These are phyloP conservation scores for Cisticola juncidis DNA, from an alignment of 2,113 vertebrate species.

Conservation along the genomic window DNA sequence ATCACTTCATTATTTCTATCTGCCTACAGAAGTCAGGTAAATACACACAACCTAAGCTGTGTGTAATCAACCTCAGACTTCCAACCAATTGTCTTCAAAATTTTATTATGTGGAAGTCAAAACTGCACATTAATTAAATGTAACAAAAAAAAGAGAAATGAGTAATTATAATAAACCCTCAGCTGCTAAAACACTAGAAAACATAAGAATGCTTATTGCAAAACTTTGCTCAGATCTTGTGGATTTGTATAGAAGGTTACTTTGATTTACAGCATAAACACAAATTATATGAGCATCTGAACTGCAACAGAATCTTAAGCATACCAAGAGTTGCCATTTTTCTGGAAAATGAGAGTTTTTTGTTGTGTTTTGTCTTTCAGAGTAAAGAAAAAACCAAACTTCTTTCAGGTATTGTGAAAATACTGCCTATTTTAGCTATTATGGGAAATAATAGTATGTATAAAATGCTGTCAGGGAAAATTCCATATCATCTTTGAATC, in stretches of 20 bases:
- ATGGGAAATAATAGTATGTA: slow-evolving; percentile 2
- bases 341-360: not conserved
- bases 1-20: not conserved
- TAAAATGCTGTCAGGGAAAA: slow-evolving; percentile 28
- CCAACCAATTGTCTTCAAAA: not conserved
- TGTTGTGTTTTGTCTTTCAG: not conserved
- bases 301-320: not conserved
- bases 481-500: not conserved
- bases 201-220: not conserved
- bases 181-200: not conserved
- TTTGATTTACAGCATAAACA: not conserved
- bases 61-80: not conserved
- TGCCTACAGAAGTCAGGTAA: not conserved
- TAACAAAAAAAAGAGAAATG: not conserved
- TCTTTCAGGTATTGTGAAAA: not conserved
- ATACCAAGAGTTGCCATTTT: not conserved
- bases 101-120: not conserved
- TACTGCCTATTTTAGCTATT: not conserved
- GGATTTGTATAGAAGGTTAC: not conserved
- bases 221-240: not conserved
- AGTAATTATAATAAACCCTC: not conserved
- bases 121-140: not conserved
- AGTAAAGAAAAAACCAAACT: not conserved
- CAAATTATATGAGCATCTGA: not conserved
- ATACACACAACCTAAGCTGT: not conserved